A percentile compares a stretch with the other conserved stretches of the same genome.
Evolutionary conservation across 2,113 vertebrate species (phyloP).

Genomic region (Calypte anna): DNA sequence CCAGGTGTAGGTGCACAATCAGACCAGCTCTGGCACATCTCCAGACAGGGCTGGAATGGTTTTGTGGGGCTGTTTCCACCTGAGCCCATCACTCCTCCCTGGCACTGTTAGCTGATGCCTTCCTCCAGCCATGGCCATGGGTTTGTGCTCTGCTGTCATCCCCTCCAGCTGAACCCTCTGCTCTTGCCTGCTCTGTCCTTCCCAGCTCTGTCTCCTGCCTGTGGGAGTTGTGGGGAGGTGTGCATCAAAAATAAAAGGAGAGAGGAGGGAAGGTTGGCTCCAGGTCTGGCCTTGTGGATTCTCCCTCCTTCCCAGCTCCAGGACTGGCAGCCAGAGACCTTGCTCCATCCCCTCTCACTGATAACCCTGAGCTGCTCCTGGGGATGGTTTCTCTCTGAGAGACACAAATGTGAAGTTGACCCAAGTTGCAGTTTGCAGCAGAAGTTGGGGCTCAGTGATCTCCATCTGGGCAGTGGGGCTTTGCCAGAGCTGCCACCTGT

Average conservation of each 20-base stretch:
- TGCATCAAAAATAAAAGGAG: background rate
- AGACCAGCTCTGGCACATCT: background rate
- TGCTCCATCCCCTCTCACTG: background rate
- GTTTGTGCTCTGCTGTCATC: accelerated
- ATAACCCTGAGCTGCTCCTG: background rate
- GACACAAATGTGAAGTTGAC: background rate
- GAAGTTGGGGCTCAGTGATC: background rate
- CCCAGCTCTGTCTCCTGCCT: background rate
- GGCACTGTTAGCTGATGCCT: background rate
- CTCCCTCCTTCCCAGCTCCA: background rate
- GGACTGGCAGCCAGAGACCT: background rate
- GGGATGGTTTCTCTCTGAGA: background rate
- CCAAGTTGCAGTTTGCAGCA: background rate
- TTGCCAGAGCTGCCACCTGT: accelerated
- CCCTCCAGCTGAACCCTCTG: background rate
- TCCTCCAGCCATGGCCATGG: background rate
- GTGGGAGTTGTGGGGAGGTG: background rate
- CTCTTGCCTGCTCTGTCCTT: background rate
- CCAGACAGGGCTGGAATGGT: background rate
- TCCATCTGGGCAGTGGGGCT: background rate
- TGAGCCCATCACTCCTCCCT: accelerated
- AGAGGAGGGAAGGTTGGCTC: background rate
- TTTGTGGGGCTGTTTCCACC: background rate
- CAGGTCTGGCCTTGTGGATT: accelerated
- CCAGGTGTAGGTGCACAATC: accelerated